Evolutionary conservation across 2,113 vertebrate genomes (phyloP).

Genomic region (Xenopus borealis): DNA sequence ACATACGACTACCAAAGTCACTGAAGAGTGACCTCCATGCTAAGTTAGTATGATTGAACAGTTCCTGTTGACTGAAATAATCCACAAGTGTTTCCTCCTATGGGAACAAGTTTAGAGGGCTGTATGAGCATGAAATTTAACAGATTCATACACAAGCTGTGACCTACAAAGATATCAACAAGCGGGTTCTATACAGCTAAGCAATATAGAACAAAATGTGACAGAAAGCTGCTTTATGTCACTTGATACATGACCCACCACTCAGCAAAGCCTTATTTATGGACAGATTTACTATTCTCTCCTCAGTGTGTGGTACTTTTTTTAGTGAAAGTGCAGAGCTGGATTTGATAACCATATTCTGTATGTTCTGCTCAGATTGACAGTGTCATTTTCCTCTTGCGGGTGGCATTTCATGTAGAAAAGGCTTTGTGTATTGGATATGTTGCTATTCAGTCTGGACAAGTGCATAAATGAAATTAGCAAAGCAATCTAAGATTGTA

Average conservation of each 20-base stretch:
- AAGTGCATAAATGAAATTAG: too few species aligned
- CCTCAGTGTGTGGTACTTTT: constrained; percentile 17
- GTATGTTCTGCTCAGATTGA: neutral
- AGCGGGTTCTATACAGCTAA: constrained; percentile 34
- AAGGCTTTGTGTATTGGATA: too few species aligned
- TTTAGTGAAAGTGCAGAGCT: constrained; percentile 18
- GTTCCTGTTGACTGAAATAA: constrained; percentile 57
- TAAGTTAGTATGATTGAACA: constrained; percentile 52
- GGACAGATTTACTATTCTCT: constrained; percentile 31
- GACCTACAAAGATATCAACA: constrained; percentile 42
- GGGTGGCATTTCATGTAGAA: too few species aligned
- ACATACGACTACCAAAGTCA: constrained; percentile 48
- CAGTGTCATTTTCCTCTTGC: too few species aligned
- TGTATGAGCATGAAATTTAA: constrained; percentile 47
- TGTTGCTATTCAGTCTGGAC: too few species aligned
- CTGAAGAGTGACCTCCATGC: constrained; percentile 46
- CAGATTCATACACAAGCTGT: constrained; percentile 45
- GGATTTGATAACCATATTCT: constrained; percentile 17
- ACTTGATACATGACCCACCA: constrained; percentile 43
- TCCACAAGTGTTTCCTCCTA: constrained; percentile 52
- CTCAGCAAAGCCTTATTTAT: constrained; percentile 45
- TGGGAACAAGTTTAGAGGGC: constrained; percentile 46
- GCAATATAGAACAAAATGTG: constrained; percentile 32
- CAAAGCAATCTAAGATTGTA: too few species aligned
- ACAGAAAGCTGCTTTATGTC: constrained; percentile 46